These are phyloP conservation scores for Coregonus suidteri DNA, from an alignment of 2,797 vertebrate genomes.

Conservation along the genomic window DNA sequence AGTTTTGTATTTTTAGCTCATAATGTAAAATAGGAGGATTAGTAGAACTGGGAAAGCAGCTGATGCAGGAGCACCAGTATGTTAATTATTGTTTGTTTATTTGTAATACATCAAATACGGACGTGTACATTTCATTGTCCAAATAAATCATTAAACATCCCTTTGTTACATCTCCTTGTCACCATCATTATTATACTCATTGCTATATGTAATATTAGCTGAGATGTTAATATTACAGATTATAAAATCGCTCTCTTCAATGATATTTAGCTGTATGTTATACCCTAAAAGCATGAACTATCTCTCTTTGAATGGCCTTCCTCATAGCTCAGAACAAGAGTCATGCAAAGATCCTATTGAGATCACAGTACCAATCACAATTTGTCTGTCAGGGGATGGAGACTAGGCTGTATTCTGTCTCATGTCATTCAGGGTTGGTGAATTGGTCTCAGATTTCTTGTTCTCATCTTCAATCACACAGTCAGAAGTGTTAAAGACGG, in stretches of 20 bases:
- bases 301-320: slow-evolving; percentile 57
- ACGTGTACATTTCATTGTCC: slow-evolving; percentile 78
- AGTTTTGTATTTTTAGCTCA: slow-evolving; percentile 56
- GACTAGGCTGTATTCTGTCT: slow-evolving; percentile 36
- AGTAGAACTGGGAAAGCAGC: slow-evolving; percentile 64
- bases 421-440: slow-evolving; percentile 60
- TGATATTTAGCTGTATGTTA: slow-evolving; percentile 52
- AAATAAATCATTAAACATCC: slow-evolving; percentile 77
- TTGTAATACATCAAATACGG: slow-evolving; percentile 73
- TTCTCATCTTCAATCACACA: not conserved
- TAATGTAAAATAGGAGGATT: slow-evolving; percentile 33
- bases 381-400: slow-evolving; percentile 50
- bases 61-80: slow-evolving; percentile 55
- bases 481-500: not conserved
- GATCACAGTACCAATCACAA: slow-evolving; percentile 42
- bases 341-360: slow-evolving; percentile 45
- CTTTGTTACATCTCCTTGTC: slow-evolving; percentile 74
- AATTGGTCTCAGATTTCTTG: not conserved
- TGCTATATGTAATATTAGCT: slow-evolving; percentile 66
- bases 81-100: slow-evolving; percentile 51
- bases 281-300: no score
- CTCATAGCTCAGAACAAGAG: slow-evolving; percentile 42
- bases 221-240: slow-evolving; percentile 65
- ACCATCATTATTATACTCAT: slow-evolving; percentile 66
- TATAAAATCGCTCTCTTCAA: slow-evolving; percentile 31